Evolutionary conservation across 2,888 invertebrate species (phyloP).

Genomic region (Erebia aethiops): DNA sequence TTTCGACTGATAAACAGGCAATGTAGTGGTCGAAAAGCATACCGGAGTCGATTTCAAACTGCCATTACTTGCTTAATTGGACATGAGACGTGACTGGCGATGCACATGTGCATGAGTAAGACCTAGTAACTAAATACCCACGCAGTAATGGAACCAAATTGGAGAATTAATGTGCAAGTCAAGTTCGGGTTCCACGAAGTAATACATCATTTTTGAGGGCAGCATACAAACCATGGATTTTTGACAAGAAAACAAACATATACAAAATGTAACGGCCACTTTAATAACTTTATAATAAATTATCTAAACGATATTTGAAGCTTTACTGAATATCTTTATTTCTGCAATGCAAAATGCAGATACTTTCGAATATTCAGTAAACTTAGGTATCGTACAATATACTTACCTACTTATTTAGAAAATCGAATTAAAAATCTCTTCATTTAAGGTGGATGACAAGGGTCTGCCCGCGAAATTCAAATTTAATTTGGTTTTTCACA

Average conservation of each 20-base stretch:
- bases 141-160: conserved; percentile 31
- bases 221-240: background rate
- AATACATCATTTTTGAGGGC: background rate
- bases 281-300: no score
- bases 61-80: conserved; percentile 52
- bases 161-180: conserved; percentile 12
- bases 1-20: conserved; percentile 11
- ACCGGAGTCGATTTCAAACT: conserved; percentile 29
- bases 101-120: conserved; percentile 61
- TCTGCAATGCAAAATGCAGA: background rate
- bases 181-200: conserved; percentile 7
- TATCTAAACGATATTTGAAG: no score
- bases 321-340: background rate
- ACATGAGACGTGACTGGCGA: conserved; percentile 55
- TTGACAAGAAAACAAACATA: no score
- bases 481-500: no score
- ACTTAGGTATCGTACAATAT: background rate
- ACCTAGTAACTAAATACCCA: conserved; percentile 25
- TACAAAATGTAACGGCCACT: no score
- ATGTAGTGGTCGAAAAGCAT: conserved; percentile 15
- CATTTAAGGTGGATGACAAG: no score
- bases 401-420: no score
- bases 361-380: background rate
- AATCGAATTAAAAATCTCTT: background rate
- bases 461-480: no score